Evolutionary conservation across 92 coral and sea anemone species (phyloP), one percentile per base, ranked within the genome.

Genomic region (Chrysogorgia sp.): DNA sequence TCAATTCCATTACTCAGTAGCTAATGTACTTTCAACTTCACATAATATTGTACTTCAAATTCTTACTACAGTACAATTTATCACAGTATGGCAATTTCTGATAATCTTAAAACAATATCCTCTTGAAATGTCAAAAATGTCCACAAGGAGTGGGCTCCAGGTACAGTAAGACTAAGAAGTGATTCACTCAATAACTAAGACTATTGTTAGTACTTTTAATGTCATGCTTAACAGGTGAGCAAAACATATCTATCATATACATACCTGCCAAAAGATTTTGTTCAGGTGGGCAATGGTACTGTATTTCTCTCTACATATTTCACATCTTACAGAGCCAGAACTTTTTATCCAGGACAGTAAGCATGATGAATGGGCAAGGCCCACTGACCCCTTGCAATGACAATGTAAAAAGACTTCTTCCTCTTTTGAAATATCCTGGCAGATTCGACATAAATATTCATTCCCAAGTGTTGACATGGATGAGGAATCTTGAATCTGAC

Each of bases 371-470:
- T 94, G 98, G 6, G 97, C 92, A 80, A 88, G 83, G 75, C 88
- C 92, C 10, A 94, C 98, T 35, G 98, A 91, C 45, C 98, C 98
- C 43, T 90, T 88, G 65, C 98, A 94, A 14, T 83, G 85, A 61
- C 98, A 94, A 8, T 96, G 89, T 50, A 82, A 79, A 76, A 91
- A 89, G n/a, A 94, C 87, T 29, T 79, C 92, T 62, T 91, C 98
- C 15, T 86, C 96, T 34, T 90, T 90, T 29, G 32, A 22, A 6
- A 86, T 91, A 41, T 93, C 77, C 40, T 87, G 98, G 77, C 98
- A 94, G 40, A 94, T 94, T 49, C 98, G 86, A 79, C 98, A 94
- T 90, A 94, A 91, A 29, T 81, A 37, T 21, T 87, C 84, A 77
- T 50, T 30, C 52, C 63, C 31, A 29, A 71, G 63, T 28, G 78